Conservation (phyloP, 1,140 invertebrate genomes). For the Tigriopus japonicus region DNA sequence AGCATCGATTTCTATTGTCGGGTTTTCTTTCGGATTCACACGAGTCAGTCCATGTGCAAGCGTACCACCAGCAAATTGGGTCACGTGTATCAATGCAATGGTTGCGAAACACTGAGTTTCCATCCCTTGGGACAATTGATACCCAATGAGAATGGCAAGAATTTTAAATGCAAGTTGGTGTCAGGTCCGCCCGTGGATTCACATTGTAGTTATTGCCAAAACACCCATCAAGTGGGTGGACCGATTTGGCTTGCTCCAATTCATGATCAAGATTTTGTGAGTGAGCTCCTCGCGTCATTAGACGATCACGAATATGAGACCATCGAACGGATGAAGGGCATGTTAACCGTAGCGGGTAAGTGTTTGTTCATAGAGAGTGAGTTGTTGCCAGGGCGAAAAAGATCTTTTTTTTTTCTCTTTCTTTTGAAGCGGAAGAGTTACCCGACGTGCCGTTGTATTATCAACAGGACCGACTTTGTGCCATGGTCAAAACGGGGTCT, state of each 20-base stretch:
- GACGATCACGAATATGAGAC: constrained; percentile 38
- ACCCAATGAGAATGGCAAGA: constrained; percentile 26
- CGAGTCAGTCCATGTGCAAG: constrained; percentile 31
- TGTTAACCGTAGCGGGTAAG: constrained; percentile 34
- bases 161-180: constrained; percentile 41
- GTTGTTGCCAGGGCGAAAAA: too few species aligned
- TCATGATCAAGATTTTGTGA: constrained; percentile 58
- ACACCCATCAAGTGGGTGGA: constrained; percentile 59
- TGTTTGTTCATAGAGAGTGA: too few species aligned
- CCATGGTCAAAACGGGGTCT: constrained; percentile 36
- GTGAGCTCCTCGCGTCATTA: constrained; percentile 28
- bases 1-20: constrained; percentile 95
- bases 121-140: constrained; percentile 52
- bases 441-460: constrained; percentile 71
- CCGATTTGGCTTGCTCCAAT: constrained; percentile 79
- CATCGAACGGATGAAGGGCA: constrained; percentile 43
- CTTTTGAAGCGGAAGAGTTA: constrained; percentile 48
- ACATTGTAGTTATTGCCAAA: constrained; percentile 53
- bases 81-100: constrained; percentile 66
- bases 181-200: constrained; percentile 40
- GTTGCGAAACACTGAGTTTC: constrained; percentile 51
- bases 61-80: constrained; percentile 46
- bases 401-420: not conserved
- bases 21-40: constrained; percentile 69
- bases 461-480: constrained; percentile 40